Percentiles rank a stretch among this genome's conserved stretches.
These are phyloP conservation scores for Meandrina meandrites DNA, from an alignment of 92 coral and sea anemone genomes.

Conservation along the genomic window DNA sequence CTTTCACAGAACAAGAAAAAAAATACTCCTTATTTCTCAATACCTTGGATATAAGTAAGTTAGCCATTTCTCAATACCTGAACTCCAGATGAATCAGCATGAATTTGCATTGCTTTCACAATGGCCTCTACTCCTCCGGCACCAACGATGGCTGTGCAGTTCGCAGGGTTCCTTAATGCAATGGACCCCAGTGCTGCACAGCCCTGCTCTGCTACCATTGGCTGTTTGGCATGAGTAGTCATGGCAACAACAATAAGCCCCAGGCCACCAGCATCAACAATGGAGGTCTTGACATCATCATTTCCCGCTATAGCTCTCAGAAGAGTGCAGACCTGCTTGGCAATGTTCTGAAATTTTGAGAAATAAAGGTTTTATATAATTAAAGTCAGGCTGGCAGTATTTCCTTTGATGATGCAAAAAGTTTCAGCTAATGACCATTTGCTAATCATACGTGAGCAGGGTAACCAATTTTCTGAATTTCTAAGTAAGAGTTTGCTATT, in stretches of 20 bases:
- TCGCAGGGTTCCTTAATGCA: constrained; percentile 71
- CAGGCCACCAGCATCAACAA: constrained; percentile 79
- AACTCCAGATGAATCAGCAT: constrained; percentile 62
- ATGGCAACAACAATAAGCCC: constrained; percentile 77
- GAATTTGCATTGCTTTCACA: constrained; percentile 86
- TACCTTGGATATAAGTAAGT: no score
- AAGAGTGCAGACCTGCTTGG: constrained; percentile 81
- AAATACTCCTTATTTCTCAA: no score
- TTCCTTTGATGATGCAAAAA: no score
- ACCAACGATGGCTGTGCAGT: constrained; percentile 72
- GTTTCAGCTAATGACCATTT: no score
- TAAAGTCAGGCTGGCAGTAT: background rate
- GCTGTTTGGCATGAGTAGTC: constrained; percentile 80
- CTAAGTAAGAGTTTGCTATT: no score
- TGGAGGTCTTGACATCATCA: constrained; percentile 86
- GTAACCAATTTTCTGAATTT: no score
- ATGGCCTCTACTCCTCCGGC: constrained; percentile 84
- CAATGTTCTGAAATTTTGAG: constrained; percentile 57
- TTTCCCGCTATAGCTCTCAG: constrained; percentile 82
- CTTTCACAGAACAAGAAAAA: no score
- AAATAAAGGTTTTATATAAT: background rate
- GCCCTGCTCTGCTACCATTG: constrained; percentile 86
- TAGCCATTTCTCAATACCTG: constrained; percentile 59
- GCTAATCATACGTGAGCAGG: no score
- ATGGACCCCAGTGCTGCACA: constrained; percentile 87